These are phyloP conservation scores for Leucopsar rothschildi DNA, from an alignment of 2,113 vertebrate genomes.

Conservation along the genomic window DNA sequence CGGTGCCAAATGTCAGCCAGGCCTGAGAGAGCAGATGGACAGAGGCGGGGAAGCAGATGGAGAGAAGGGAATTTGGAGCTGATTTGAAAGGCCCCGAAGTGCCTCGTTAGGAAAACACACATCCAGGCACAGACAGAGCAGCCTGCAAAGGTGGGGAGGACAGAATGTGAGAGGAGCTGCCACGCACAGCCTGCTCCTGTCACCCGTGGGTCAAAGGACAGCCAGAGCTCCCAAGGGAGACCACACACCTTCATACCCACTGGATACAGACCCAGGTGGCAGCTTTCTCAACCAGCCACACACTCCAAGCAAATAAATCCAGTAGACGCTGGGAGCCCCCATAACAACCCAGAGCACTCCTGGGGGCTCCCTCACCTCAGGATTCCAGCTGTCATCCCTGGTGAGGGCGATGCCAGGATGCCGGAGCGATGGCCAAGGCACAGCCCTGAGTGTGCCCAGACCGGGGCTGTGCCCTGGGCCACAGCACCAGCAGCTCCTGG, in stretches of 20 bases:
- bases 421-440: rapidly evolving
- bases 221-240: background rate
- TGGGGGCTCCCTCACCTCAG: background rate
- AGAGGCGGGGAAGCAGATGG: background rate
- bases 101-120: background rate
- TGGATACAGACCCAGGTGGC: too few species aligned
- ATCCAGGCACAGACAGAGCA: background rate
- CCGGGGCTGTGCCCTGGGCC: background rate
- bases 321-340: background rate
- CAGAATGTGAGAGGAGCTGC: background rate
- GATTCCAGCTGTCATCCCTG: background rate
- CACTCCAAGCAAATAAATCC: background rate
- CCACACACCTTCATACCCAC: background rate
- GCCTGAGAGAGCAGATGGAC: background rate
- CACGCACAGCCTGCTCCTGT: rapidly evolving
- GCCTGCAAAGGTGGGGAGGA: background rate
- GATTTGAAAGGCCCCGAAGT: background rate
- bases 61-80: background rate
- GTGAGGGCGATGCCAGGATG: background rate
- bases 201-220: background rate
- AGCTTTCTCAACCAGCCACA: background rate
- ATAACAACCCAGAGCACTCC: background rate
- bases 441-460: rapidly evolving
- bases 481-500: background rate
- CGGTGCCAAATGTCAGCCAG: background rate